Conservation (phyloP, 1,140 invertebrate species). For the Mylabris phalerata region DNA sequence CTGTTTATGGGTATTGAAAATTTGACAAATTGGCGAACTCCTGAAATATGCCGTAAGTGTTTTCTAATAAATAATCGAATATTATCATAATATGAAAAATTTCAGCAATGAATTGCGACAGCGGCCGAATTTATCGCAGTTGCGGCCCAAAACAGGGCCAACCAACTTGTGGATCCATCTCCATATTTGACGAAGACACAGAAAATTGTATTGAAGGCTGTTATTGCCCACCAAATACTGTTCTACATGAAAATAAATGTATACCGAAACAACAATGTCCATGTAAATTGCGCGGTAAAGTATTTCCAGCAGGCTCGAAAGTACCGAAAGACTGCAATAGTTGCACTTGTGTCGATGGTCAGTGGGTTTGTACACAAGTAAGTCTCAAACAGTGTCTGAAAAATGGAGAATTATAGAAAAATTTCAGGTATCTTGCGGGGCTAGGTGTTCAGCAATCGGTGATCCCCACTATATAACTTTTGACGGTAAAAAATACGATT, state of each 20-base stretch:
- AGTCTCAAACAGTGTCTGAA: no score
- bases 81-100: background rate
- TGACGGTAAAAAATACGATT: slow-evolving; percentile 74
- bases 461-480: slow-evolving; percentile 90
- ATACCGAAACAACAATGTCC: slow-evolving; percentile 66
- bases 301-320: slow-evolving; percentile 61
- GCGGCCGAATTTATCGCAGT: slow-evolving; percentile 60
- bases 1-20: slow-evolving; percentile 54
- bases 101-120: slow-evolving; percentile 60
- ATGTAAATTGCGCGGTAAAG: slow-evolving; percentile 66
- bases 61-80: background rate
- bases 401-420: no score
- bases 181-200: slow-evolving; percentile 32
- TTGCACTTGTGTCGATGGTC: slow-evolving; percentile 64
- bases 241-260: slow-evolving; percentile 67
- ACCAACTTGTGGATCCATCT: slow-evolving; percentile 41
- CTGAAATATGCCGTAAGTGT: slow-evolving; percentile 68
- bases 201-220: slow-evolving; percentile 74
- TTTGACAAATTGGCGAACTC: slow-evolving; percentile 62
- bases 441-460: slow-evolving; percentile 71
- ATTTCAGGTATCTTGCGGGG: slow-evolving; percentile 53
- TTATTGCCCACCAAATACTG: slow-evolving; percentile 71
- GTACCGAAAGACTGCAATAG: slow-evolving; percentile 79
- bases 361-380: slow-evolving; percentile 66
- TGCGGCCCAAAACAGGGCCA: slow-evolving; percentile 53